Conservation (phyloP, 1,140 invertebrate species). For the Anoplolepis gracilipes region DNA sequence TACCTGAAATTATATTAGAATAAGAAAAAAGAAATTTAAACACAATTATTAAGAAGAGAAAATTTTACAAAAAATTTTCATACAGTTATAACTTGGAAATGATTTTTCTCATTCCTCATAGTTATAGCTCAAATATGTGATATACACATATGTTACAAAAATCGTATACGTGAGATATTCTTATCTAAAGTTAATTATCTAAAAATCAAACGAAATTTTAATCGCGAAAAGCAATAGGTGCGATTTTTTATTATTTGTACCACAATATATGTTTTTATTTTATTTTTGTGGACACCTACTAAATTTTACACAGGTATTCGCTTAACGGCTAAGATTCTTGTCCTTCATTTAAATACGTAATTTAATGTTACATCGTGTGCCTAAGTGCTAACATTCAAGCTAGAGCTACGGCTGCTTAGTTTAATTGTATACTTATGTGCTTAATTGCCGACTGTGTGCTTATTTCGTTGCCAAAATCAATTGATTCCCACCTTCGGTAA, state of each 20-base stretch:
- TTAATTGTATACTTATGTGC: constrained; percentile 85
- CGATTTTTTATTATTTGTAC: constrained; percentile 82
- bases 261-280: constrained; percentile 86
- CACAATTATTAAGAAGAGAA: neutral
- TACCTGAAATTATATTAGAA: constrained; percentile 14
- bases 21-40: constrained; percentile 2
- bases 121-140: neutral
- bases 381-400: constrained; percentile 85
- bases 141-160: neutral
- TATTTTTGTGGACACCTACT: constrained; percentile 86
- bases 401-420: constrained; percentile 84
- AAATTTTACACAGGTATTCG: constrained; percentile 86
- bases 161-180: neutral
- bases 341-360: constrained; percentile 83
- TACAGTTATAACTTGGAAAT: neutral
- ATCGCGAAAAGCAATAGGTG: constrained; percentile 47
- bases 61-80: neutral
- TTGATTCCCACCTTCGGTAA: constrained; percentile 68
- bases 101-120: neutral
- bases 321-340: constrained; percentile 82
- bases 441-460: constrained; percentile 80
- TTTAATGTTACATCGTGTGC: constrained; percentile 85
- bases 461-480: constrained; percentile 79
- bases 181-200: neutral
- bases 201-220: constrained; percentile 11